Conservation (phyloP, 2,888 invertebrate species). For the Lepas anatifera region DNA sequence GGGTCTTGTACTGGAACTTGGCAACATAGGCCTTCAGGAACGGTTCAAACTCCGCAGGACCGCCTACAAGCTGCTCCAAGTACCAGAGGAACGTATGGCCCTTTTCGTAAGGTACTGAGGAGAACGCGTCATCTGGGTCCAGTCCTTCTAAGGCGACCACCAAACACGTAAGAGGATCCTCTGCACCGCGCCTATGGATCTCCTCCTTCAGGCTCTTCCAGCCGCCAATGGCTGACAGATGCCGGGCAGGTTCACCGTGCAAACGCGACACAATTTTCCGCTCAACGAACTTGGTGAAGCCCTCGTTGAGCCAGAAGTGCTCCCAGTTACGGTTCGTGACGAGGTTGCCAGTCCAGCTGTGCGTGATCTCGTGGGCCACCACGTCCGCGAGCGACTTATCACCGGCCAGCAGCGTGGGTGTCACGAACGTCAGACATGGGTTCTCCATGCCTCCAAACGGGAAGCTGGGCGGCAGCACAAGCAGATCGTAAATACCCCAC, state of each 20-base stretch:
- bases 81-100: slow-evolving; percentile 78
- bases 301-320: slow-evolving; percentile 96
- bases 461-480: slow-evolving; percentile 85
- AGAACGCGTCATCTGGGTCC: slow-evolving; percentile 88
- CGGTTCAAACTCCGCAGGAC: slow-evolving; percentile 63
- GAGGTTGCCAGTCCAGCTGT: slow-evolving; percentile 91
- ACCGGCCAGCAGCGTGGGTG: slow-evolving; percentile 85
- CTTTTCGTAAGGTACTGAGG: slow-evolving; percentile 83
- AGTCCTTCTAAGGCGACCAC: slow-evolving; percentile 64
- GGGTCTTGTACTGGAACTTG: slow-evolving; percentile 64
- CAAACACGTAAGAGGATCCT: slow-evolving; percentile 59
- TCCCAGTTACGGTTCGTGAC: slow-evolving; percentile 87
- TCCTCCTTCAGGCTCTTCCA: slow-evolving; percentile 60
- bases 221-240: slow-evolving; percentile 68
- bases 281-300: slow-evolving; percentile 85
- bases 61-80: slow-evolving; percentile 68
- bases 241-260: slow-evolving; percentile 39
- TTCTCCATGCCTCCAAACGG: slow-evolving; percentile 97
- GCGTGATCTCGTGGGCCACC: slow-evolving; percentile 89
- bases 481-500: slow-evolving; percentile 75
- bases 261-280: slow-evolving; percentile 52
- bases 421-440: slow-evolving; percentile 89
- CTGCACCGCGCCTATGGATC: slow-evolving; percentile 42
- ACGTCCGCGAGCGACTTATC: slow-evolving; percentile 81
- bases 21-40: slow-evolving; percentile 71